Evolutionary conservation across 2,113 vertebrate genomes (phyloP), one percentile per base, ranked within the genome.

Genomic region (Amblyornis subalaris): DNA sequence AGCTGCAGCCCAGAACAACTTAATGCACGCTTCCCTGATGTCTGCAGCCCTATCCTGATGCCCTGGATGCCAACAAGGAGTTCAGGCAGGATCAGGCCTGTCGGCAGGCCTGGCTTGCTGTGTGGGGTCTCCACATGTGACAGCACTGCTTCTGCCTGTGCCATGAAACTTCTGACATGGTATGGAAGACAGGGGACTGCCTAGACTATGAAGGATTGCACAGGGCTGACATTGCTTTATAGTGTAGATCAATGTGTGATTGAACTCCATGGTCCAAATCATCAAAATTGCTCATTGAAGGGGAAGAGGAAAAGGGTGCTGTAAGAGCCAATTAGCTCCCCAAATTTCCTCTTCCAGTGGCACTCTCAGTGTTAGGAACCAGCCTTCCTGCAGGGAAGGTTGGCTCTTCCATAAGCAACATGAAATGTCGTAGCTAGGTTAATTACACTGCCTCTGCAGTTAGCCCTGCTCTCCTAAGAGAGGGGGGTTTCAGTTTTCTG

Each of bases 321-420:
- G 1, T 36, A 31, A n/a, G 16, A 21, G 9, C 5, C 26, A 73
- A 1, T 14, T 48, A n/a, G 2, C 1, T 48, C 4, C 19, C 18
- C 25, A 72, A 0, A 72, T 82, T 69, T 61, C 19, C 3, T 31
- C 7, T 53, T 66, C 9, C 72, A 24, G 12, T 23, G 33, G 25
- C n/a, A 12, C 5, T 81, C 31, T 64, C 33, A 42, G 40, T 26
- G 11, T 28, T 55, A 44, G 8, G 16, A 47, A 47, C 19, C 38
- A 60, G 20, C 10, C 28, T 69, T 81, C 12, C 65, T 29, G 14
- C 22, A 69, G 17, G 15, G 25, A 67, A 72, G 14, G 4, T 6
- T 50, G 25, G 4, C 19, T 89, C 42, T 93, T 72, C 23, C 24
- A 60, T 5, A 10, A 76, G 70, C 14, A 72, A 16, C 9, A 29